Percentiles rank a stretch among this genome's conserved stretches.
Evolutionary conservation across 2,797 vertebrate genomes (phyloP).

Genomic region (Eulemur albifrons): DNA sequence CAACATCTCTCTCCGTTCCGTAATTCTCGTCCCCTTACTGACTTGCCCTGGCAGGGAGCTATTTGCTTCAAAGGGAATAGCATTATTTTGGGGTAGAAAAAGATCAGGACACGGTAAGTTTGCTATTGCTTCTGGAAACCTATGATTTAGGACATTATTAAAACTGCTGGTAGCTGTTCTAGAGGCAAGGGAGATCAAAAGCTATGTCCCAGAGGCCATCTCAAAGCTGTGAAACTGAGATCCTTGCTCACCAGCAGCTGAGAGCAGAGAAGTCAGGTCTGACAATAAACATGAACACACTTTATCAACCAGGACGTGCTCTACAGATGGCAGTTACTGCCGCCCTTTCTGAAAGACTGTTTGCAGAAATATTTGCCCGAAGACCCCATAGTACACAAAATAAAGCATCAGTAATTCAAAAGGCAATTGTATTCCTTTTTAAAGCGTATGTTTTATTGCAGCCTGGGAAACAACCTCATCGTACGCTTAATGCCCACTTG

Average conservation of each 20-base stretch:
- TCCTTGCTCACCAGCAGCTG: not conserved
- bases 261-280: not conserved
- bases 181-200: constrained; percentile 51
- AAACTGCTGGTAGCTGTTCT: constrained; percentile 3
- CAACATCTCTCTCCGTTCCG: not conserved
- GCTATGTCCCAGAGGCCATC: not conserved
- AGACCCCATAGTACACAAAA: constrained; percentile 51
- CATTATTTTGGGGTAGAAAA: constrained; percentile 41
- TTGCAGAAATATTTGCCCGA: constrained; percentile 48
- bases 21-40: not conserved
- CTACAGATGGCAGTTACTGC: not conserved
- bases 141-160: constrained; percentile 49
- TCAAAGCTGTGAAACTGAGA: not conserved
- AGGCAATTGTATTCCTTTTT: constrained; percentile 55
- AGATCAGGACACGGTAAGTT: constrained; percentile 41
- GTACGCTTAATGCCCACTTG: constrained; percentile 62
- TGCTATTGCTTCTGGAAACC: constrained; percentile 55
- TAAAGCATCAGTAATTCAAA: constrained; percentile 45
- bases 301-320: constrained; percentile 19
- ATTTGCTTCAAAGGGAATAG: constrained; percentile 45
- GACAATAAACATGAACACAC: not conserved
- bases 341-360: not conserved
- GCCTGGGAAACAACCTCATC: constrained; percentile 37
- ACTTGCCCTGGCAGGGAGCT: constrained; percentile 8
- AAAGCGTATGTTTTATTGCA: constrained; percentile 48